Conservation (phyloP, 2,113 vertebrate species). For the Otus sunia region DNA sequence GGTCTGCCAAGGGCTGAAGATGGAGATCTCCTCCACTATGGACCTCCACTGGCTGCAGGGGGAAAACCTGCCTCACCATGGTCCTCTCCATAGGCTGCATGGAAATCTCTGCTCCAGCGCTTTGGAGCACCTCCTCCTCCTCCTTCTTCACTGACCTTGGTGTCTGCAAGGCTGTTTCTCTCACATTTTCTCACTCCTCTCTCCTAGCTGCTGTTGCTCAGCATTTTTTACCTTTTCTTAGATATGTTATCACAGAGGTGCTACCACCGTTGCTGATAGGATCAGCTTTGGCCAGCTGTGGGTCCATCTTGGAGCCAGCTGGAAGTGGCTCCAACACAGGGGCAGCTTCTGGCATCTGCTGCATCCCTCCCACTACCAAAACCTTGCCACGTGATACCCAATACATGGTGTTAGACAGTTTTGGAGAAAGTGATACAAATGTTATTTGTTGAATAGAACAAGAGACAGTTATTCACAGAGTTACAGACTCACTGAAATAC, state of each 20-base stretch:
- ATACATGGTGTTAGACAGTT: background rate
- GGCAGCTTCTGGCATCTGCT: background rate
- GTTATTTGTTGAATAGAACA: background rate
- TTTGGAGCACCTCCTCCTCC: no score
- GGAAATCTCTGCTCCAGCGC: fast-evolving
- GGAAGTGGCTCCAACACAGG: background rate
- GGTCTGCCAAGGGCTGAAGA: no score
- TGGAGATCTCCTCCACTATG: background rate
- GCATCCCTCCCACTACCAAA: background rate
- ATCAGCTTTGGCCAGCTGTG: background rate
- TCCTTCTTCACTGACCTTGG: background rate
- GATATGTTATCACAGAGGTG: background rate
- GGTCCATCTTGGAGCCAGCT: background rate
- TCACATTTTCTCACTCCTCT: no score
- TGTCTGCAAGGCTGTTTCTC: background rate
- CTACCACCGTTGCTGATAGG: background rate
- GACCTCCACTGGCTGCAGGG: background rate
- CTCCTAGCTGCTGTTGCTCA: background rate
- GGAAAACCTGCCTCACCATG: background rate
- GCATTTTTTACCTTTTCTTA: background rate
- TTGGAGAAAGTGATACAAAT: background rate
- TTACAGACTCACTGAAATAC: background rate
- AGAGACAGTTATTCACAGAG: background rate
- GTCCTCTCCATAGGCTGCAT: background rate
- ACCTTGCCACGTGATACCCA: background rate